phyloP scores from a whole-genome alignment of 2,888 invertebrate genomes.

The Pseudococcus jackbeardsleyi region DNA sequence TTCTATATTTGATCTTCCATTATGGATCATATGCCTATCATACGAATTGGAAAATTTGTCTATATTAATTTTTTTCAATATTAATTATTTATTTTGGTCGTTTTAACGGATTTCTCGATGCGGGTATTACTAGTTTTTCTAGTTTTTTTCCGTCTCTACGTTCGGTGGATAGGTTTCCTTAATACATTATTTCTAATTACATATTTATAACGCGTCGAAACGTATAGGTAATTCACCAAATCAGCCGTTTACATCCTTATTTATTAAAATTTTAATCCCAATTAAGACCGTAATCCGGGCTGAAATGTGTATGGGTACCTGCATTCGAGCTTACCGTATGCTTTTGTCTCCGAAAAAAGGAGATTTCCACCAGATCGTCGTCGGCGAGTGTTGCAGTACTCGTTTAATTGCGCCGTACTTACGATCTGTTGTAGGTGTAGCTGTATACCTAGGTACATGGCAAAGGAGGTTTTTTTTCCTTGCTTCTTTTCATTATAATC shows the following conservation, averaged over 20 bases:
- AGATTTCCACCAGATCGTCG: not conserved
- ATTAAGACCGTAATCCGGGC: constrained; percentile 50
- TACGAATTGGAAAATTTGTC: not conserved
- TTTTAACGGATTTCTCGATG: constrained; percentile 26
- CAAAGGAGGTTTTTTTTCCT: not conserved
- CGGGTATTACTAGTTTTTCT: constrained; percentile 37
- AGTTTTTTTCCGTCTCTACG: not conserved
- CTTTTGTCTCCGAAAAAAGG: not conserved
- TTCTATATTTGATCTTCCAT: too few relatives aligned
- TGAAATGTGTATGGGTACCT: constrained; percentile 51
- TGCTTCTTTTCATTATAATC: not conserved
- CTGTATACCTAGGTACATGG: not conserved
- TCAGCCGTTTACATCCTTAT: constrained; percentile 42
- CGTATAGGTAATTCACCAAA: constrained; percentile 39
- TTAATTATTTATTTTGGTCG: constrained; percentile 4
- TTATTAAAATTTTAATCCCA: constrained; percentile 52
- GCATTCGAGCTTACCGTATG: constrained; percentile 38
- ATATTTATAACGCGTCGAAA: constrained; percentile 20
- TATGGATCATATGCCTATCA: not conserved
- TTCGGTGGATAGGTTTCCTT: not conserved
- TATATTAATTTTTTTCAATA: not conserved
- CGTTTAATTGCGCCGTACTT: not conserved
- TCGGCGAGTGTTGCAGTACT: not conserved
- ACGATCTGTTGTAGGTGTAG: not conserved
- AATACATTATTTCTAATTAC: constrained; percentile 36